A percentile compares a stretch with the other conserved stretches of the same genome.
phyloP scores from a whole-genome alignment of 2,888 invertebrate genomes.

The Hemistola chrysoprasaria region DNA sequence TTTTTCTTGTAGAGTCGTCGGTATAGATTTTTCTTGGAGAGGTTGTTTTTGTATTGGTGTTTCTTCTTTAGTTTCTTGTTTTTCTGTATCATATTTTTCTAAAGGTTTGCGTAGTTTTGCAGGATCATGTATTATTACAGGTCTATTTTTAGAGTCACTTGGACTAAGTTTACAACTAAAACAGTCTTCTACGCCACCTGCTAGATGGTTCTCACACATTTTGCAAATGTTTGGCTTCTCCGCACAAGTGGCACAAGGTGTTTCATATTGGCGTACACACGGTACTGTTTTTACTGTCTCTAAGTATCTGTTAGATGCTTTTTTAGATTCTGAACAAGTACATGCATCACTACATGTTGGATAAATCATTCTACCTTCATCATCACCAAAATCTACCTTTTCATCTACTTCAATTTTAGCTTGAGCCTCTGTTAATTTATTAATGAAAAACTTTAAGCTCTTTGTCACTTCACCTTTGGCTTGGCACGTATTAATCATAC shows the following conservation, averaged over 20 bases:
- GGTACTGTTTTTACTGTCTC: background rate
- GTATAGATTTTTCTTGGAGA: no score
- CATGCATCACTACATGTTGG: slow-evolving; percentile 16
- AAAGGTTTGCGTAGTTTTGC: no score
- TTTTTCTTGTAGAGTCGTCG: no score
- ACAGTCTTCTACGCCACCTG: background rate
- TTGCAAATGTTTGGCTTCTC: no score
- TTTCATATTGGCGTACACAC: background rate
- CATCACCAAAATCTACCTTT: background rate
- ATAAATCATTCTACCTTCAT: slow-evolving; percentile 9
- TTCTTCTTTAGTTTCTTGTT: no score
- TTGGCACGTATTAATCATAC: slow-evolving; percentile 35
- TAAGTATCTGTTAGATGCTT: slow-evolving; percentile 5
- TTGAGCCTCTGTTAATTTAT: slow-evolving; percentile 33
- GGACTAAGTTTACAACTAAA: no score
- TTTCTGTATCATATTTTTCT: no score
- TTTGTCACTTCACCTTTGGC: slow-evolving; percentile 29
- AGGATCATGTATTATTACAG: no score
- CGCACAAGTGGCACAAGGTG: slow-evolving; percentile 10
- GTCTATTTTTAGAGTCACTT: no score
- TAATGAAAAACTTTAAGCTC: slow-evolving; percentile 37
- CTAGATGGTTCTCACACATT: slow-evolving; percentile 9
- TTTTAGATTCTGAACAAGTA: slow-evolving; percentile 7
- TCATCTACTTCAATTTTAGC: slow-evolving; percentile 24
- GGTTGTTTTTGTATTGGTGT: no score